Conservation (phyloP, 2,113 vertebrate genomes). For the Cyanoramphus novaezelandiae region DNA sequence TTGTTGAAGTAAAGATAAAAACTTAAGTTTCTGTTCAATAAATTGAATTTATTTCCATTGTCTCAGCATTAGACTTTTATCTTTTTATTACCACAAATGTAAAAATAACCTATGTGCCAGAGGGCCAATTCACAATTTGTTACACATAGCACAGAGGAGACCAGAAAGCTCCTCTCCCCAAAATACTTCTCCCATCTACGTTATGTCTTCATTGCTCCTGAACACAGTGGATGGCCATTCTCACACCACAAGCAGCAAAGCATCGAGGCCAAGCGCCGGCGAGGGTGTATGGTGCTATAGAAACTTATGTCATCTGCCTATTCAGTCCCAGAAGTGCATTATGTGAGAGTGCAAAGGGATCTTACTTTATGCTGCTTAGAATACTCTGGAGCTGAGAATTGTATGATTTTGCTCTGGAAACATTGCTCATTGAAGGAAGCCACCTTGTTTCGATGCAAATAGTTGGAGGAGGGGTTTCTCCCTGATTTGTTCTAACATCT, state of each 20-base stretch:
- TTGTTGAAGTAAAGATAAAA: neutral
- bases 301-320: neutral
- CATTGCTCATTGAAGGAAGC: neutral
- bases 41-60: neutral
- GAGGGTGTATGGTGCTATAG: neutral
- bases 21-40: neutral
- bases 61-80: neutral
- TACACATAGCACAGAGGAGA: neutral
- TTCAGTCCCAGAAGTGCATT: neutral
- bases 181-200: neutral
- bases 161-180: neutral
- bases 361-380: neutral
- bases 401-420: neutral
- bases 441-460: neutral
- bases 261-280: neutral
- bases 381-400: neutral
- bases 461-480: neutral
- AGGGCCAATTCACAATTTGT: neutral
- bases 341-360: neutral
- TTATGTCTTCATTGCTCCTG: neutral
- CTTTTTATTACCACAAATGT: neutral
- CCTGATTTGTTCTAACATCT: neutral
- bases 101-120: neutral
- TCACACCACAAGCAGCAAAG: neutral
- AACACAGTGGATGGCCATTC: neutral